A percentile compares a stretch with the other conserved stretches of the same genome.
Evolutionary conservation across 2,888 invertebrate species (phyloP).

Genomic region (Diarsia mendica): DNA sequence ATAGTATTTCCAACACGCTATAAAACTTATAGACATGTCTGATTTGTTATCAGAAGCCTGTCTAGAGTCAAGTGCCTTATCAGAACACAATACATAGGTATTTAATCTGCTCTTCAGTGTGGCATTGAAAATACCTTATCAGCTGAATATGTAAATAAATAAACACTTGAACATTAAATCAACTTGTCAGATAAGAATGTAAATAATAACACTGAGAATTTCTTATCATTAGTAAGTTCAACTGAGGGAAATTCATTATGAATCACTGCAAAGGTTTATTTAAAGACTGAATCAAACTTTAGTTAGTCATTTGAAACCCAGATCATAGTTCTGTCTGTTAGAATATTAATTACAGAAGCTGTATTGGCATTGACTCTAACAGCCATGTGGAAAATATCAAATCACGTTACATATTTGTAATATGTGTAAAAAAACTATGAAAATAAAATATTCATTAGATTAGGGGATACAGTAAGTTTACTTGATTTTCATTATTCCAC

Average conservation of each 20-base stretch:
- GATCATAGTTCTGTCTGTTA: background rate
- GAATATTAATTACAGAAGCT: slow-evolving; percentile 5
- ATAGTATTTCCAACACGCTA: background rate
- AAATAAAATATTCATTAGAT: background rate
- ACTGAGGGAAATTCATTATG: slow-evolving; percentile 21
- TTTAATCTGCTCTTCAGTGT: slow-evolving; percentile 30
- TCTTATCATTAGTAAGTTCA: slow-evolving; percentile 29
- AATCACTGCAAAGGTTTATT: slow-evolving; percentile 40
- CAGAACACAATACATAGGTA: slow-evolving; percentile 16
- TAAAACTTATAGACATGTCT: background rate
- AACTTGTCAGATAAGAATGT: slow-evolving; percentile 50
- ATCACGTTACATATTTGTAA: background rate
- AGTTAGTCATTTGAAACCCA: slow-evolving; percentile 28
- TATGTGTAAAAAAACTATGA: background rate
- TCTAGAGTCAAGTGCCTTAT: slow-evolving; percentile 22
- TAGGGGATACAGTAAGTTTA: background rate
- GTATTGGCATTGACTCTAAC: background rate
- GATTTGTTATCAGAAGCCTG: slow-evolving; percentile 14
- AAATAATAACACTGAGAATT: slow-evolving; percentile 50
- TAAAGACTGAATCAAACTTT: slow-evolving; percentile 1
- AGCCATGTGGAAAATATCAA: slow-evolving; percentile 13
- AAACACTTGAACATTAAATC: slow-evolving; percentile 53
- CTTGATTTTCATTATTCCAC: background rate
- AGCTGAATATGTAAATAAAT: slow-evolving; percentile 57
- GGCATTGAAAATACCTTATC: slow-evolving; percentile 56